A percentile compares a stretch with the other conserved stretches of the same genome.
These are phyloP conservation scores for Dasyurus viverrinus DNA, from an alignment of 2,113 vertebrate genomes.

Conservation along the genomic window DNA sequence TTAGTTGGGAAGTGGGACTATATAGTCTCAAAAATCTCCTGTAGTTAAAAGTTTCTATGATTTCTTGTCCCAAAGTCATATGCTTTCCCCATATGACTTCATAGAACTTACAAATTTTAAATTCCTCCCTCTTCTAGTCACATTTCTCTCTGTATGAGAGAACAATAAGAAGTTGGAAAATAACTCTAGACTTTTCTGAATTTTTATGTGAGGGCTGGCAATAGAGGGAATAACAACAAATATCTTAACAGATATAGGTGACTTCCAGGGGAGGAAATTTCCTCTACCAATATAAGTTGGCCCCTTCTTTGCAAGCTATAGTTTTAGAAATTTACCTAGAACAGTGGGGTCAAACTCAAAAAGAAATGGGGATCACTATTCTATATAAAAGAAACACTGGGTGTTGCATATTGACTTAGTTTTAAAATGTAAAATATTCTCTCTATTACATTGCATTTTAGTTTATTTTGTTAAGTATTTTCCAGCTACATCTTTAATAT, in stretches of 20 bases:
- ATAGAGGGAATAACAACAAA: neutral
- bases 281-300: neutral
- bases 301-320: neutral
- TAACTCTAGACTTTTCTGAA: neutral
- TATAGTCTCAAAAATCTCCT: conserved; percentile 30
- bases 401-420: neutral
- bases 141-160: neutral
- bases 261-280: neutral
- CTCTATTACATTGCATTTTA: neutral
- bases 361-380: neutral
- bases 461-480: too few relatives aligned
- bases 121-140: neutral
- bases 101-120: neutral
- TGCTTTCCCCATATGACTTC: neutral
- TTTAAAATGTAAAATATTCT: neutral
- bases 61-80: too few relatives aligned
- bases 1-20: neutral
- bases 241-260: neutral
- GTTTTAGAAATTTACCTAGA: neutral
- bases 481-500: too few relatives aligned
- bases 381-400: neutral
- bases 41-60: conserved; percentile 3
- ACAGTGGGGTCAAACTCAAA: neutral
- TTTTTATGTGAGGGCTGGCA: neutral
- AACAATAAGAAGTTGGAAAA: neutral